phyloP scores from a whole-genome alignment of 2,113 vertebrate species.

The Bubo scandiacus region DNA sequence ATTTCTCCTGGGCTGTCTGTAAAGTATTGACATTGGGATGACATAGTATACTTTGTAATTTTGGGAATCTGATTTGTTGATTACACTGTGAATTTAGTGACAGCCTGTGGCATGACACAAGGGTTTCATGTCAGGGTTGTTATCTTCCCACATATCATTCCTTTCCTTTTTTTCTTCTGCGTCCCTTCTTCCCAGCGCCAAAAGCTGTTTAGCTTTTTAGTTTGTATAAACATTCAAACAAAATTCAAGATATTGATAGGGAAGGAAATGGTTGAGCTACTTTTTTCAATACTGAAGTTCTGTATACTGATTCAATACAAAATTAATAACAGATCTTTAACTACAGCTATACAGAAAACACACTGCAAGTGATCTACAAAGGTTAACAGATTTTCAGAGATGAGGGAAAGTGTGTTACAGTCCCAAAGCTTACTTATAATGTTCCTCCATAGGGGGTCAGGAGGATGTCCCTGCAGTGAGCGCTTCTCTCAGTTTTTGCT shows the following conservation, averaged over 20 bases:
- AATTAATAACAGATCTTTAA: neutral
- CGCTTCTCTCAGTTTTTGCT: neutral
- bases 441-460: accelerated
- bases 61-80: neutral
- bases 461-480: neutral
- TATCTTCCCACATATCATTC: neutral
- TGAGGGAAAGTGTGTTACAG: neutral
- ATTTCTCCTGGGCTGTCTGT: neutral
- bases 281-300: neutral
- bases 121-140: neutral
- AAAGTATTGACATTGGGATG: neutral
- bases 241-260: neutral
- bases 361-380: neutral
- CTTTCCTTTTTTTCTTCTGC: neutral
- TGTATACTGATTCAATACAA: neutral
- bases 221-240: neutral
- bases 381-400: neutral
- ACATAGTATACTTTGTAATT: neutral
- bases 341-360: neutral
- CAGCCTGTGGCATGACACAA: neutral
- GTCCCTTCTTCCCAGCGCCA: accelerated
- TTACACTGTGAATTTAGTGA: neutral
- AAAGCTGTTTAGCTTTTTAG: neutral
- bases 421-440: neutral
- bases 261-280: neutral